Percentiles rank a stretch among this genome's conserved stretches.
These are phyloP conservation scores for Heliangelus exortis DNA, from an alignment of 2,797 vertebrate genomes.

Conservation along the genomic window DNA sequence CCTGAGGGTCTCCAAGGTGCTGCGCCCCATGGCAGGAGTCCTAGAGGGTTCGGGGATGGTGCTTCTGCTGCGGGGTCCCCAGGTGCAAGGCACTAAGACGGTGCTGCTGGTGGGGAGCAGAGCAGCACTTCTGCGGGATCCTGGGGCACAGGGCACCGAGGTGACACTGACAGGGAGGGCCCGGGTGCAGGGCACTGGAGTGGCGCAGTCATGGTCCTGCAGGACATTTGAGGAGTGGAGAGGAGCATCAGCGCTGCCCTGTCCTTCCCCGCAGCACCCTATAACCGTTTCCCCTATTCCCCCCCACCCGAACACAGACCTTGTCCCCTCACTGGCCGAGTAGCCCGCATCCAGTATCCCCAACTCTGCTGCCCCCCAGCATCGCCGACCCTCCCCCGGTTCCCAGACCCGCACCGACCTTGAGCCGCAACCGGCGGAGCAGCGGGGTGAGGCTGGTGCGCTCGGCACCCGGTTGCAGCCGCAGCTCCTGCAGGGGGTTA, in stretches of 20 bases:
- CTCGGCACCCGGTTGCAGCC: background rate
- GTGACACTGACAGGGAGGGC: background rate
- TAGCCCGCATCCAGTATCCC: fast-evolving
- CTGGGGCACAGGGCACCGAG: background rate
- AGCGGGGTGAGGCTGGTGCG: conserved; percentile 24
- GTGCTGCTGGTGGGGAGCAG: background rate
- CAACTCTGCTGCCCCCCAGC: background rate
- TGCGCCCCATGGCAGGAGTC: background rate
- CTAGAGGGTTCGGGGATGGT: background rate
- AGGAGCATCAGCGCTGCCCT: background rate
- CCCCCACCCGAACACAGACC: background rate
- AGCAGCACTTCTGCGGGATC: fast-evolving
- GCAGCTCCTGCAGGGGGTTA: background rate
- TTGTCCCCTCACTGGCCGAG: background rate
- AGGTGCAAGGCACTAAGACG: background rate
- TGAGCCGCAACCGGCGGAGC: conserved; percentile 18
- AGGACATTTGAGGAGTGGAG: background rate
- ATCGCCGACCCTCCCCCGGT: no score
- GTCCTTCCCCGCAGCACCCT: background rate
- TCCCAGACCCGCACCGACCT: background rate
- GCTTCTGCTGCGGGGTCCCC: background rate
- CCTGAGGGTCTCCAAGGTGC: background rate
- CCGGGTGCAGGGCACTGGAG: background rate
- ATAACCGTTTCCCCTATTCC: background rate
- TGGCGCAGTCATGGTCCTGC: background rate